These are phyloP conservation scores for Hippoglossus stenolepis DNA, from an alignment of 2,113 vertebrate genomes.

Conservation along the genomic window DNA sequence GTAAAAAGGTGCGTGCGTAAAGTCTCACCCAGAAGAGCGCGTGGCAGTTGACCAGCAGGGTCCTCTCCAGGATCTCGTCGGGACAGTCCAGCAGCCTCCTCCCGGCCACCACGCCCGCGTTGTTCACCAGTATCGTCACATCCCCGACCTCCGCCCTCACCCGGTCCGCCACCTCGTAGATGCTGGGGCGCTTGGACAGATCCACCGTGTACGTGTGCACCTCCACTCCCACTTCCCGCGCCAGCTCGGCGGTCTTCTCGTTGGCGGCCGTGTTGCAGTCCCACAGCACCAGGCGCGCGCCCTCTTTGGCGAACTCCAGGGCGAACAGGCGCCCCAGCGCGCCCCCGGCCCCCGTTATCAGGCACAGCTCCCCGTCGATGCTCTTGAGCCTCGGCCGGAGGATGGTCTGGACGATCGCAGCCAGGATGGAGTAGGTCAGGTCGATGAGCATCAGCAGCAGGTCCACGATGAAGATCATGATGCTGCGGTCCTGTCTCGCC, in stretches of 20 bases:
- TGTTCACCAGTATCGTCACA: slow-evolving; percentile 81
- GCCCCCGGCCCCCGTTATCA: slow-evolving; percentile 88
- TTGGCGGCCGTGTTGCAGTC: slow-evolving; percentile 84
- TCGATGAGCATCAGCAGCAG: slow-evolving; percentile 75
- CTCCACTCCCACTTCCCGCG: slow-evolving; percentile 79
- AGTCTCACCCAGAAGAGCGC: slow-evolving; percentile 82
- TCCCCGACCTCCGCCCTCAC: slow-evolving; percentile 74
- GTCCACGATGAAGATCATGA: slow-evolving; percentile 75
- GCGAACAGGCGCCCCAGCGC: slow-evolving; percentile 86
- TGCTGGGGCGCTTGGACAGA: slow-evolving; percentile 83
- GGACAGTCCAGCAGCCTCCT: slow-evolving; percentile 80
- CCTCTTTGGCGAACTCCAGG: slow-evolving; percentile 85
- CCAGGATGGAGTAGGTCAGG: slow-evolving; percentile 64
- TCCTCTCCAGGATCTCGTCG: slow-evolving; percentile 80
- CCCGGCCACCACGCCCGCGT: slow-evolving; percentile 79
- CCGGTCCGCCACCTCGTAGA: slow-evolving; percentile 77
- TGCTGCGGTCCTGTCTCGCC: not conserved
- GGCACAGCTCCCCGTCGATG: slow-evolving; percentile 84
- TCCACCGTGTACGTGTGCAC: slow-evolving; percentile 85
- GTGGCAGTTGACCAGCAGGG: slow-evolving; percentile 82
- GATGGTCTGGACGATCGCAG: slow-evolving; percentile 67
- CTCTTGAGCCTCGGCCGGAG: slow-evolving; percentile 73
- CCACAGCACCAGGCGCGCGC: slow-evolving; percentile 86
- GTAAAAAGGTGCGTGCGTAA: slow-evolving; percentile 17
- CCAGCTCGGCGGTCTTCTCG: slow-evolving; percentile 85